Conservation (phyloP, 2,797 vertebrate species). For the Tragopan temminckii region DNA sequence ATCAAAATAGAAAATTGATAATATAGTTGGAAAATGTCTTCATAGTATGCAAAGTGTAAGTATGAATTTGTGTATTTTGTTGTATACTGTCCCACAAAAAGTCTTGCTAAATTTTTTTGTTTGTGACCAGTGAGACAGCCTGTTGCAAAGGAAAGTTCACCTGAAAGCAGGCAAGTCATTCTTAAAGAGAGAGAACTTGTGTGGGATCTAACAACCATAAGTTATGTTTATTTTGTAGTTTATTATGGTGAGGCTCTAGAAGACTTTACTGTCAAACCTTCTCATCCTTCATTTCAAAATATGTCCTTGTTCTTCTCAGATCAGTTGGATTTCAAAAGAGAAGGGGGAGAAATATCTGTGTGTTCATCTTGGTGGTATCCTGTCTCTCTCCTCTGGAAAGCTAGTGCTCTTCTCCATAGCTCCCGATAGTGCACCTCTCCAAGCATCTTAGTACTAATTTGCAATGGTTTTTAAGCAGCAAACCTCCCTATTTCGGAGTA, state of each 20-base stretch:
- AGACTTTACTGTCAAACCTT: background rate
- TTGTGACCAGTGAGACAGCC: constrained; percentile 25
- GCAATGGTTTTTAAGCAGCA: background rate
- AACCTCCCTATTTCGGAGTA: background rate
- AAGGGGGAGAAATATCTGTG: background rate
- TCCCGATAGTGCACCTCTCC: background rate
- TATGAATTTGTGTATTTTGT: background rate
- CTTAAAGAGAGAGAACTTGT: background rate
- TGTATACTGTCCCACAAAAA: background rate
- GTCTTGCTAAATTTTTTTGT: constrained; percentile 51
- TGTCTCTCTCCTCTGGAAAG: background rate
- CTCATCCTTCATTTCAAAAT: background rate
- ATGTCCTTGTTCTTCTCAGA: background rate
- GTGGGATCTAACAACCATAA: background rate
- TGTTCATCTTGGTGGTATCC: background rate
- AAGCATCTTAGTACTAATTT: background rate
- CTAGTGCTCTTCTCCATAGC: rapidly evolving
- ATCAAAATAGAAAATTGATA: background rate
- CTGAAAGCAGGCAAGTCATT: background rate
- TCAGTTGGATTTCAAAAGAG: background rate
- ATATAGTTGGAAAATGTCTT: background rate
- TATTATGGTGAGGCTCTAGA: background rate
- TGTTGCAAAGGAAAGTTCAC: constrained; percentile 31
- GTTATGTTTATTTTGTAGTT: background rate
- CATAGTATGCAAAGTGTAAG: background rate